A percentile compares a stretch with the other conserved stretches of the same genome.
phyloP scores from a whole-genome alignment of 2,888 invertebrate species.

The Hypomecis punctinalis region DNA sequence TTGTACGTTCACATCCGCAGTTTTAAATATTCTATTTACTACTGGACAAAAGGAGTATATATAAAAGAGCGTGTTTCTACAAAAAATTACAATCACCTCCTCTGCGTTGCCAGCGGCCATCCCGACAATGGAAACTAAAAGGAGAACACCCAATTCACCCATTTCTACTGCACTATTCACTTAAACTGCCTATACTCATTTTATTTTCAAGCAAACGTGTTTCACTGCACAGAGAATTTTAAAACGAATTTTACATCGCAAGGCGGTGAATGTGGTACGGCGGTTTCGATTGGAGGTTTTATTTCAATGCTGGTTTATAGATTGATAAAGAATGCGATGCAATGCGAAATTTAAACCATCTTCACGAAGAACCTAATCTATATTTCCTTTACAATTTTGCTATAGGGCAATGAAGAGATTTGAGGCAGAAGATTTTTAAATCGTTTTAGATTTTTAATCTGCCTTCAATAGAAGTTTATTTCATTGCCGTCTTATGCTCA shows the following conservation, averaged over 20 bases:
- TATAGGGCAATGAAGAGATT: too few relatives aligned
- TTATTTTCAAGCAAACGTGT: conserved; percentile 60
- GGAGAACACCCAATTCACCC: conserved; percentile 46
- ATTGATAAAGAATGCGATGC: not conserved
- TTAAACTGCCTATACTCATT: conserved; percentile 65
- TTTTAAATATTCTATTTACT: conserved; percentile 27
- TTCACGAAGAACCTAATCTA: too few relatives aligned
- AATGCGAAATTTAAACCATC: too few relatives aligned
- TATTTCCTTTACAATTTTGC: too few relatives aligned
- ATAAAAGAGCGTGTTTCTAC: conserved; percentile 41
- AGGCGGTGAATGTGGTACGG: conserved; percentile 42
- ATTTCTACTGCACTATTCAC: conserved; percentile 64
- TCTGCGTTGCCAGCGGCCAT: conserved; percentile 38
- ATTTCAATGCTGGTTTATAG: not conserved
- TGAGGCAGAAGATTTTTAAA: too few relatives aligned
- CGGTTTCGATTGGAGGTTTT: conserved; percentile 16
- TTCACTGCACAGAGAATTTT: conserved; percentile 52
- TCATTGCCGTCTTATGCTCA: too few relatives aligned
- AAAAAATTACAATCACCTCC: conserved; percentile 63
- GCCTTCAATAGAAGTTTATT: too few relatives aligned
- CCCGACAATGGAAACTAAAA: conserved; percentile 49
- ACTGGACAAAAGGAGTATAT: conserved; percentile 30
- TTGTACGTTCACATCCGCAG: conserved; percentile 21
- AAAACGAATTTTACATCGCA: conserved; percentile 45
- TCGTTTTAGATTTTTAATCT: too few relatives aligned